phyloP scores from a whole-genome alignment of 2,113 vertebrate genomes.

The Semnornis frantzii region DNA sequence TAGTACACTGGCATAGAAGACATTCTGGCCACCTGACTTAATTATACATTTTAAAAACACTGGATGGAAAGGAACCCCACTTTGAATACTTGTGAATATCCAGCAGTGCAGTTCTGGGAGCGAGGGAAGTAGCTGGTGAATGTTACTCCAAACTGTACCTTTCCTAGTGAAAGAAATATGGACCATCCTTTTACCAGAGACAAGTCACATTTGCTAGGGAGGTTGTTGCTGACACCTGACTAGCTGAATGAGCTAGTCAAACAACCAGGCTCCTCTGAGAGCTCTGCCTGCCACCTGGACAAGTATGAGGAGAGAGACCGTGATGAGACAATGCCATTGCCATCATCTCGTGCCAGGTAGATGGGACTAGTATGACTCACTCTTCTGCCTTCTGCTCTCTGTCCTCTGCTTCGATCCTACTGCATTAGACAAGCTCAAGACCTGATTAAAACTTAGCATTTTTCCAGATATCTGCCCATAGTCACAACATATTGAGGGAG shows the following conservation, averaged over 20 bases:
- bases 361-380: not conserved
- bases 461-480: not conserved
- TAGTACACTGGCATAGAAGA: not conserved
- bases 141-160: not conserved
- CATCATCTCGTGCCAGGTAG: not conserved
- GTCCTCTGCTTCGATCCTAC: not conserved
- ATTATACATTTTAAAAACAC: not conserved
- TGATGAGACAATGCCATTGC: not conserved
- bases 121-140: not conserved
- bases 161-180: not conserved
- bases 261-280: not conserved
- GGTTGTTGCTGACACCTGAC: no score
- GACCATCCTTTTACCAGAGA: not conserved
- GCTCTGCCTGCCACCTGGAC: not conserved
- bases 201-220: not conserved
- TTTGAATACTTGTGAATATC: not conserved
- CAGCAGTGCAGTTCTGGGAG: not conserved
- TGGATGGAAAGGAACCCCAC: not conserved
- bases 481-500: not conserved
- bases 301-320: accelerated
- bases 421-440: not conserved
- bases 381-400: not conserved
- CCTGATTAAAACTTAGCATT: slow-evolving; percentile 26
- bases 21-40: not conserved
- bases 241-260: not conserved